Percentiles rank a stretch among this genome's conserved stretches.
Evolutionary conservation across 2,113 vertebrate genomes (phyloP).

Genomic region (Crocuta crocuta): DNA sequence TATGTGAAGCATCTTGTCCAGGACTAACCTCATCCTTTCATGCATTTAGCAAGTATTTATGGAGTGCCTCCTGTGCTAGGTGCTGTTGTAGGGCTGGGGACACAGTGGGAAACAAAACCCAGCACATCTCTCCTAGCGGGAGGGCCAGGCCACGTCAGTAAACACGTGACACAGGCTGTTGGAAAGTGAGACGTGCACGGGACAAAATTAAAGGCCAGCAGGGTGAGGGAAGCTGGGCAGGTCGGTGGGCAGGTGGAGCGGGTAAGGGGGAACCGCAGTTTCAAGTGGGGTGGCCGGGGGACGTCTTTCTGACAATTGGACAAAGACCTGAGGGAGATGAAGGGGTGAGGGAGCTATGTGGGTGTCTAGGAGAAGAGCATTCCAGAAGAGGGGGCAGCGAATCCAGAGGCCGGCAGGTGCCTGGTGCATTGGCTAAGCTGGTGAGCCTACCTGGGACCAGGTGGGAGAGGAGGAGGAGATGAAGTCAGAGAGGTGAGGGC

Average conservation of each 20-base stretch:
- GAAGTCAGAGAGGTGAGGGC: background rate
- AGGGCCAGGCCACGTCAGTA: background rate
- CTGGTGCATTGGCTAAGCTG: background rate
- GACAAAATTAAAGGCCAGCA: background rate
- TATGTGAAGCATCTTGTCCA: background rate
- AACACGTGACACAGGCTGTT: accelerated
- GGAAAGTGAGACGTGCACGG: accelerated
- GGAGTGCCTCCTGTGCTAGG: background rate
- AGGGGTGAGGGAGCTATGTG: background rate
- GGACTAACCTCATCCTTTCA: background rate
- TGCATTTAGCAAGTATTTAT: background rate
- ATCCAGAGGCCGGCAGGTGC: background rate
- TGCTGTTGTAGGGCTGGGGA: background rate
- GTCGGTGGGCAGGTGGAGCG: accelerated
- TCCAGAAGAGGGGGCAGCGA: no score
- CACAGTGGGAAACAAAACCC: accelerated
- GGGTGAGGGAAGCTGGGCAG: accelerated
- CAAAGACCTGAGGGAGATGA: background rate
- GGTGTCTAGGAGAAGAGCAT: background rate
- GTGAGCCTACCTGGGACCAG: background rate
- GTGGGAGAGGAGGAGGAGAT: background rate
- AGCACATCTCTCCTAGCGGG: no score
- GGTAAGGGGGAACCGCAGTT: accelerated
- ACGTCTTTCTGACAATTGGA: background rate
- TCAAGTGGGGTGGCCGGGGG: background rate